Conservation (phyloP, 2,113 vertebrate species). For the Corvus hawaiiensis region DNA sequence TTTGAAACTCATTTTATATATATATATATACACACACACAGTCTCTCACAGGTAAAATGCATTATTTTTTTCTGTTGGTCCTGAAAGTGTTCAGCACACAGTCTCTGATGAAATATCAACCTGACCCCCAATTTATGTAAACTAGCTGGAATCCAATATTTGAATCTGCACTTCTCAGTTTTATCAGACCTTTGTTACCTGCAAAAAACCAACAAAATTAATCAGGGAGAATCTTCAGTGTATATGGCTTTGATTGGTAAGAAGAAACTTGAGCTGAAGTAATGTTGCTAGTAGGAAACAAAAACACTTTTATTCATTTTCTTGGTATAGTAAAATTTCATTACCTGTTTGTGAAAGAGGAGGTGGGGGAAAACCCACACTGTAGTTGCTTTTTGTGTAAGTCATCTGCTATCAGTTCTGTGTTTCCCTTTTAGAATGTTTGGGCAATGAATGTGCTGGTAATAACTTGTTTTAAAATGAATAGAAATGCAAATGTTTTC, state of each 20-base stretch:
- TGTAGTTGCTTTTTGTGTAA: neutral
- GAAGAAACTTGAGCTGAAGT: neutral
- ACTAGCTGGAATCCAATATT: neutral
- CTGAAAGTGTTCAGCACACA: neutral
- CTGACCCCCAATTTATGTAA: neutral
- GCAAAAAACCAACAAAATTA: neutral
- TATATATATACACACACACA: rapidly evolving
- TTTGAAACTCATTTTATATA: neutral
- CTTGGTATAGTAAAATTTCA: neutral
- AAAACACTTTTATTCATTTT: rapidly evolving
- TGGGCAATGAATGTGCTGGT: neutral
- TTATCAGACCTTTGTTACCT: neutral
- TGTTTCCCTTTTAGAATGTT: neutral
- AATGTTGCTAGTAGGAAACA: neutral
- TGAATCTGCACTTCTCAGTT: neutral
- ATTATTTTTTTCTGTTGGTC: neutral
- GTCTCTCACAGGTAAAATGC: neutral
- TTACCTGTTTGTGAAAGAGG: neutral
- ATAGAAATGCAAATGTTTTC: neutral
- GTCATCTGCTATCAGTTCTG: neutral
- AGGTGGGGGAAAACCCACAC: neutral
- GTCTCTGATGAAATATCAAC: neutral
- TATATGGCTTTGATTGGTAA: neutral
- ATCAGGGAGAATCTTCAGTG: neutral
- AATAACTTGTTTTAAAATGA: neutral